Base-by-base conservation (phyloP, 2,113 vertebrate species). In the Ciconia maguari region DNA sequence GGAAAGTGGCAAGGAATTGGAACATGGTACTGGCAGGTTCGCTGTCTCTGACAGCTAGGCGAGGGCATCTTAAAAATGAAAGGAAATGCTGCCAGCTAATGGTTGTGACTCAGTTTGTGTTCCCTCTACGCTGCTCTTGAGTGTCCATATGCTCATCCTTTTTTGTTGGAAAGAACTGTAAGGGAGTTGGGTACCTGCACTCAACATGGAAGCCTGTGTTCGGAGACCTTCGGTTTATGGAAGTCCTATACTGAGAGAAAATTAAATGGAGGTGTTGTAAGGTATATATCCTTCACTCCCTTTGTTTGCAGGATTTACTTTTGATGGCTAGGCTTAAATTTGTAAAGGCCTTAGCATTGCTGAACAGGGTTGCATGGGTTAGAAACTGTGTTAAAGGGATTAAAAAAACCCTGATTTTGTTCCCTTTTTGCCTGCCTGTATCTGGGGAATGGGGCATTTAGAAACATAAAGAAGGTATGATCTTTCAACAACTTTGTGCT, bases 161-260 rank as follows among this genome's bases (percentile, higher is more conserved):
- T 44, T 49, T n/a, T 54, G 77, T 77, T 66, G 49, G 46, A 61
- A 62, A 36, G 46, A 94, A 27, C 6, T 19, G 9, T 49, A 1
- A 9, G 3, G 34, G 12, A 68, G 9, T 4, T 78, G 42, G 3
- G 26, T 52, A 17, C 29, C 7, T 80, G 29, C 4, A 10, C 24
- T 86, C 44, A 41, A 0, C 2, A 0, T 48, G 41, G 41, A 69
- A 65, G 7, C n/a, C n/a, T n/a, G n/a, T n/a, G n/a, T n/a, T n/a
- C 13, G 29, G 58, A 65, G 68, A 34, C 15, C 14, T 52, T 72
- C 19, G 49, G 21, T 51, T 89, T 32, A 42, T 13, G 32, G 38
- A 78, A 48, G 16, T 32, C 4, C 7, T 25, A 0, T 74, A 5
- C 46, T 21, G 27, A 88, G 38, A 42, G 57, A 55, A 36, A 74